Conservation (phyloP, 64 coral and sea anemone species). For the Orbicella faveolata region DNA sequence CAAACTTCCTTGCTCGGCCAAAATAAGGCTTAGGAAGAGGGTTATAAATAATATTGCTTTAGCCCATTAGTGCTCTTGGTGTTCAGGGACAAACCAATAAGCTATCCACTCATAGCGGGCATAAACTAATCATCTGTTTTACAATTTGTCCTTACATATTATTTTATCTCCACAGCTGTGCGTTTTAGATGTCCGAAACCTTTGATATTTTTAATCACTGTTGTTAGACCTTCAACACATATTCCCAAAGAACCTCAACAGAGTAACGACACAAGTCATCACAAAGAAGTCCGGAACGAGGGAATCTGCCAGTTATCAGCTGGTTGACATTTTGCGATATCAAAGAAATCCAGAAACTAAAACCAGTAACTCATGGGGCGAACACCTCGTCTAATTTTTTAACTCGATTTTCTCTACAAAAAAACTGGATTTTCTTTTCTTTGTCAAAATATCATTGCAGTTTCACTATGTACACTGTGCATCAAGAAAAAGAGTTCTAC, state of each 20-base stretch:
- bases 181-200: conserved; percentile 39
- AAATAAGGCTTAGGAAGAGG: too few species aligned
- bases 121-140: too few species aligned
- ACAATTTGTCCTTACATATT: neutral
- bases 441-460: neutral
- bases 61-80: too few species aligned
- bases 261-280: neutral
- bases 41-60: too few species aligned
- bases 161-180: conserved; percentile 26
- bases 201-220: conserved; percentile 8
- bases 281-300: neutral
- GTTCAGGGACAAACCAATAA: too few species aligned
- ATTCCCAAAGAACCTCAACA: neutral
- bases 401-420: neutral
- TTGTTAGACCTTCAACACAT: neutral
- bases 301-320: neutral
- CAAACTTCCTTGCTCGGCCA: too few species aligned
- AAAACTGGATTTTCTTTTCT: neutral
- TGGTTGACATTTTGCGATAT: neutral
- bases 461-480: neutral
- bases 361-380: neutral
- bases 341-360: neutral
- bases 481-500: neutral
- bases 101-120: too few species aligned
- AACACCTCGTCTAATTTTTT: too few species aligned